Evolutionary conservation across 2,797 vertebrate genomes (phyloP), one percentile per base, ranked within the genome.

Genomic region (Chelon auratus): DNA sequence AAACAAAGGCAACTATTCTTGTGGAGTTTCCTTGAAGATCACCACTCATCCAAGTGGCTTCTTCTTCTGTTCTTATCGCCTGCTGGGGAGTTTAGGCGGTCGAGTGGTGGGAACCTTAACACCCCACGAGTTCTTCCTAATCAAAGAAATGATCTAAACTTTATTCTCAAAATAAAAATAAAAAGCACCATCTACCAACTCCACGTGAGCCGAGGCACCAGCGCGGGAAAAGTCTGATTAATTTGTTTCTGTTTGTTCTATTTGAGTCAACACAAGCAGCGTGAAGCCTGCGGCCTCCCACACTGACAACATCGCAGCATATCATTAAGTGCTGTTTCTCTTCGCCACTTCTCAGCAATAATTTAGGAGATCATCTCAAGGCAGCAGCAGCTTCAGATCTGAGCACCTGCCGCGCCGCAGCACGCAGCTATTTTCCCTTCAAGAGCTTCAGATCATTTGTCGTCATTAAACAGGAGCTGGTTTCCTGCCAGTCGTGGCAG

Each of bases 361-460:
- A 88, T 84, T 82, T 76, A 42, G 26, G 67, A 72, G 78, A 77
- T 83, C 75, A 42, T 76, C 53, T 62, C 64, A 43, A 50, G 3
- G 15, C 58, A 33, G 30, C 30, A n/a, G 60, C 58, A 13, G 62
- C 61, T 60, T 65, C 77, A 59, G 61, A 82, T 65, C 62, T 0
- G 42, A 62, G 68, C 0, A 12, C 72, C 79, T 56, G 64, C 72
- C 62, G 82, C 81, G 82, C 42, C 8, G 0, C 79, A 65, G 68
- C 67, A 1, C 45, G 70, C 24, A 50, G 55, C 57, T 48, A 57
- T 57, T 30, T 22, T 20, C 9, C 14, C 36, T 33, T 62, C 24
- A 42, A 5, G 13, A 26, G 66, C 33, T 0, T 51, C 33, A 14
- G 12, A 65, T 60, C 14, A 1, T 47, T 58, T 8, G 2, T 87